phyloP scores from a whole-genome alignment of 2,797 vertebrate genomes.

The Mycteria americana region DNA sequence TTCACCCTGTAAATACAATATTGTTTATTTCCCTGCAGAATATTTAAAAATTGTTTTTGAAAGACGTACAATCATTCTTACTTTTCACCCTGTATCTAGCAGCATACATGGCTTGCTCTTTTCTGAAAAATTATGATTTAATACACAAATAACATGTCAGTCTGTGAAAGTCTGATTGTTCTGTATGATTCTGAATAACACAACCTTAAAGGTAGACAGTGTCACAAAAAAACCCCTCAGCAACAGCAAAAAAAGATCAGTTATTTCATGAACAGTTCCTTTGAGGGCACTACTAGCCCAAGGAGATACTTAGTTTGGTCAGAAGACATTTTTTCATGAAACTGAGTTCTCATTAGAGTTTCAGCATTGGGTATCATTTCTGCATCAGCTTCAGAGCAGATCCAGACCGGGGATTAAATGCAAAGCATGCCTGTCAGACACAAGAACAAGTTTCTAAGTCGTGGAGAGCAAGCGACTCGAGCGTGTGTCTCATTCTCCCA shows the following conservation, averaged over 20 bases:
- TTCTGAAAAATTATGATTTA: background rate
- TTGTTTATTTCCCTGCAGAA: background rate
- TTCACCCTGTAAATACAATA: background rate
- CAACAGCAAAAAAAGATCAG: background rate
- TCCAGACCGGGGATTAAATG: background rate
- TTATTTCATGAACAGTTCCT: background rate
- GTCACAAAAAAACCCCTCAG: background rate
- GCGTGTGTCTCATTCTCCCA: background rate
- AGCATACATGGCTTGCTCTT: background rate
- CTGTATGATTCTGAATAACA: background rate
- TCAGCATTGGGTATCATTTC: background rate
- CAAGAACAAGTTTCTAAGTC: background rate
- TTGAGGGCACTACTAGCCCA: background rate
- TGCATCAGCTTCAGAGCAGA: background rate
- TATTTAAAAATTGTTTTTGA: background rate
- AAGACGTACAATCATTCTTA: background rate
- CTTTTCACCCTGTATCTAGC: background rate
- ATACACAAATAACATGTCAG: background rate
- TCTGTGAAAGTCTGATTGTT: background rate
- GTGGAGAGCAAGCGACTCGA: background rate
- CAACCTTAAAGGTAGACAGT: background rate
- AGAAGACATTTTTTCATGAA: background rate
- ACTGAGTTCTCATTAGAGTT: background rate
- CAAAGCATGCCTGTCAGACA: background rate
- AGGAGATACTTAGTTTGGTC: background rate